A percentile compares a stretch with the other conserved stretches of the same genome.
Conservation (phyloP, 2,113 vertebrate species). For the Entosphenus tridentatus region DNA sequence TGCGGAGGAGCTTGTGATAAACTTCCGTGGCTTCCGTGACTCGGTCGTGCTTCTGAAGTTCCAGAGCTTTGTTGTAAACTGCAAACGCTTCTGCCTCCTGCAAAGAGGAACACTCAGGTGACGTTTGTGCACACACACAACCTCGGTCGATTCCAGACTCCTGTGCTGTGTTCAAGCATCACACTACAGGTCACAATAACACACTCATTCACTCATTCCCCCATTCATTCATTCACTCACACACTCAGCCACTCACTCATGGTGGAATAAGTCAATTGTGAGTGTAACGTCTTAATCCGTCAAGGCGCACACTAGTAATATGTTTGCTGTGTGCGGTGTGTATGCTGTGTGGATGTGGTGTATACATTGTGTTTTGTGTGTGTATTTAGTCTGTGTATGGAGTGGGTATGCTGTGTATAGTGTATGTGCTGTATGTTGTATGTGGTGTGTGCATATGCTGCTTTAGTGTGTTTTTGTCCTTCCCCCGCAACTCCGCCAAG, state of each 20-base stretch:
- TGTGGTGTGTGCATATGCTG: too few relatives aligned
- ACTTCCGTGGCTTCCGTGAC: slow-evolving; percentile 79
- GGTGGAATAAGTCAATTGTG: too few relatives aligned
- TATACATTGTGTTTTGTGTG: too few relatives aligned
- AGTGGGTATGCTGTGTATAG: too few relatives aligned
- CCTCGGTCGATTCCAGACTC: neutral
- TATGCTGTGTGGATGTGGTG: too few relatives aligned
- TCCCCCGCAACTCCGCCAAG: too few relatives aligned
- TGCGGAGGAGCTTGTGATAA: slow-evolving; percentile 77
- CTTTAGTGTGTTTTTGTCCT: too few relatives aligned
- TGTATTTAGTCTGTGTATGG: too few relatives aligned
- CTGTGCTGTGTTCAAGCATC: neutral
- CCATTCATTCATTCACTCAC: neutral
- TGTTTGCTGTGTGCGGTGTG: too few relatives aligned
- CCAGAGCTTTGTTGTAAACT: slow-evolving; percentile 79
- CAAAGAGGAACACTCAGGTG: neutral
- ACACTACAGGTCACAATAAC: neutral
- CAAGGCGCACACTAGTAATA: too few relatives aligned
- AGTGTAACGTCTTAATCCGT: too few relatives aligned
- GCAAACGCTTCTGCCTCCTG: slow-evolving; percentile 96
- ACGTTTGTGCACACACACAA: neutral
- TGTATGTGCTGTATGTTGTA: too few relatives aligned
- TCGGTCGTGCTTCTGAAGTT: slow-evolving; percentile 84
- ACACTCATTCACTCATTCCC: neutral
- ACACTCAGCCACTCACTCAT: neutral